These are phyloP conservation scores for Athalia cordata DNA, from an alignment of 2,888 invertebrate genomes.

Conservation along the genomic window DNA sequence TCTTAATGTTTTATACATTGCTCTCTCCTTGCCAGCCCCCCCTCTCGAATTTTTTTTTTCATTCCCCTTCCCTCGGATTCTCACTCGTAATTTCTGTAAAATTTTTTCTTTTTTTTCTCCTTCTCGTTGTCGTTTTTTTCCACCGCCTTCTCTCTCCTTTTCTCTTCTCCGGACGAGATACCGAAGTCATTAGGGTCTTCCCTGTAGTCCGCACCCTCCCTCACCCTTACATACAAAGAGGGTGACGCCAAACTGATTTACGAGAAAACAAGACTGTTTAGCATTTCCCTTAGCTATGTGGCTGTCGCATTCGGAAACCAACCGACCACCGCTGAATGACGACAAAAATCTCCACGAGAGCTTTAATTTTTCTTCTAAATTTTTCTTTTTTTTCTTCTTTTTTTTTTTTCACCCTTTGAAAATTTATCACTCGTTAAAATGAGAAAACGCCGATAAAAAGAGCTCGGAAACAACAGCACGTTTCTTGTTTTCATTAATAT, in stretches of 20 bases:
- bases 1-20: constrained; percentile 47
- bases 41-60: neutral
- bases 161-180: constrained; percentile 27
- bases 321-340: too few relatives aligned
- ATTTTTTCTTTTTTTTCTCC: neutral
- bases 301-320: constrained; percentile 54
- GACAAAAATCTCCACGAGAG: too few relatives aligned
- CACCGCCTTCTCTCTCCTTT: neutral
- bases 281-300: constrained; percentile 63
- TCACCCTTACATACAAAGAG: constrained; percentile 48
- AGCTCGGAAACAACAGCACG: too few relatives aligned
- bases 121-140: neutral
- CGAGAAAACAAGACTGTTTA: constrained; percentile 73
- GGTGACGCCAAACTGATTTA: constrained; percentile 72
- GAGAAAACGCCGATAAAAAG: too few relatives aligned
- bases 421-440: too few relatives aligned
- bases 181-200: constrained; percentile 43
- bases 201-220: constrained; percentile 23
- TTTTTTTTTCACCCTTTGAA: too few relatives aligned
- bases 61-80: neutral
- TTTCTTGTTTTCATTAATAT: too few relatives aligned
- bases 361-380: too few relatives aligned
- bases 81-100: neutral
- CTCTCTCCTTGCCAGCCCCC: neutral
- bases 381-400: too few relatives aligned